These are phyloP conservation scores for Sphaerodactylus townsendi DNA, from an alignment of 2,113 vertebrate genomes.

Conservation along the genomic window DNA sequence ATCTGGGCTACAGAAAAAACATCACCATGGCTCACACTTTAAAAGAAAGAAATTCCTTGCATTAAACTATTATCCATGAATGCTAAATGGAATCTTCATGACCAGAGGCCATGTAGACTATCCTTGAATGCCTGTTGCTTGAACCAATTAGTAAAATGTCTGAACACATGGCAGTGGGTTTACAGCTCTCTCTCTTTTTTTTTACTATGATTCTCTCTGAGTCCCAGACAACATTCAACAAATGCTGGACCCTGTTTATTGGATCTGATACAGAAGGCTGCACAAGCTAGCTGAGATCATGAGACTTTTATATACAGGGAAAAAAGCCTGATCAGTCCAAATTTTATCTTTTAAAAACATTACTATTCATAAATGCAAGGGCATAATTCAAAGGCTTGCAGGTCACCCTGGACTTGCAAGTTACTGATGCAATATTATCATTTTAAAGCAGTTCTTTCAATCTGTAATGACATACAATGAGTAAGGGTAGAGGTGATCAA, in stretches of 20 bases:
- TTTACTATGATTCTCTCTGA: not conserved
- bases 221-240: not conserved
- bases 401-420: slow-evolving; percentile 17
- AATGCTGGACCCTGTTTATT: not conserved
- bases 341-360: slow-evolving; percentile 42
- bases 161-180: not conserved
- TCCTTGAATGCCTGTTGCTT: no score
- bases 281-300: not conserved
- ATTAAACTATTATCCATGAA: not conserved
- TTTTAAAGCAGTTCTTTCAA: slow-evolving; percentile 53
- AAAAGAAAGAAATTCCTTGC: no score
- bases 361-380: slow-evolving; percentile 59
- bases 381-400: slow-evolving; percentile 29
- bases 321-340: not conserved
- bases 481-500: slow-evolving; percentile 42
- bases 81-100: not conserved
- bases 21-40: slow-evolving; percentile 29
- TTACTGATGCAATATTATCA: slow-evolving; percentile 22
- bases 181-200: not conserved
- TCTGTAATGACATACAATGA: slow-evolving; percentile 46
- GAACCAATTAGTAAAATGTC: not conserved
- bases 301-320: no score
- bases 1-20: slow-evolving; percentile 51
- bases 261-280: not conserved
- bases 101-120: not conserved